Base-by-base conservation (phyloP, 2,113 vertebrate genomes). In the Anthoscopus minutus region DNA sequence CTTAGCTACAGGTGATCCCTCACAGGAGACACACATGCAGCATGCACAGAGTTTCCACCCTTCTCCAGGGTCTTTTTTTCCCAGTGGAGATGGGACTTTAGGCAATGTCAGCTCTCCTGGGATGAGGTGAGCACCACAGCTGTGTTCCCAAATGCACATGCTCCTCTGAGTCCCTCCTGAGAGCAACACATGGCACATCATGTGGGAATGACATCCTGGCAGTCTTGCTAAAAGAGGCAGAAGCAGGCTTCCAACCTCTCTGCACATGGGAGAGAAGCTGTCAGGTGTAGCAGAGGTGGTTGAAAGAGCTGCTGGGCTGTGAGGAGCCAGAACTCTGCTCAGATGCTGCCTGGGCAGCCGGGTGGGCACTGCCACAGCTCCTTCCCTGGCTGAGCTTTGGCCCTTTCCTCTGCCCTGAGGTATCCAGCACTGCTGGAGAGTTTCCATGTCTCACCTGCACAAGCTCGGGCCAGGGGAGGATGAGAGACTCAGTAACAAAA, bases 301-400 rank as follows among this genome's bases (percentile, higher is more conserved):
- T 48, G 33, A 31, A 61, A 40, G 45, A 51, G 44, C 7, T 60
- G 38, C 38, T 60, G 45, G 66, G 50, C 65, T 76, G 45, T 15
- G 21, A 30, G 4, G 6, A 9, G 42, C 22, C 66, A 87, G 28
- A 56, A 50, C 20, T 0, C 0, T 0, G 0, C n/a, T 9, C 5
- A 21, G 77, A 13, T 44, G 31, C 57, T 90, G 57, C 67, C 14
- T 7, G 35, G 35, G 30, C 78, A 40, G 53, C 35, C 0, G 0
- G 38, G 18, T 16, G 40, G 70, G 31, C n/a, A 33, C 33, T 62
- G 69, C 10, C 48, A 69, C 1, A 30, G 33, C 37, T 24, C 35
- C 35, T 33, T 72, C 33, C 28, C n/a, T 67, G 54, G 50, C 44
- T 37, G 19, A 86, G 16, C 24, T 38, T 35, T 20, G 31, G 31